Percentiles rank a stretch among this genome's conserved stretches.
phyloP scores from a whole-genome alignment of 2,888 invertebrate species.

The Spilarctia lutea region DNA sequence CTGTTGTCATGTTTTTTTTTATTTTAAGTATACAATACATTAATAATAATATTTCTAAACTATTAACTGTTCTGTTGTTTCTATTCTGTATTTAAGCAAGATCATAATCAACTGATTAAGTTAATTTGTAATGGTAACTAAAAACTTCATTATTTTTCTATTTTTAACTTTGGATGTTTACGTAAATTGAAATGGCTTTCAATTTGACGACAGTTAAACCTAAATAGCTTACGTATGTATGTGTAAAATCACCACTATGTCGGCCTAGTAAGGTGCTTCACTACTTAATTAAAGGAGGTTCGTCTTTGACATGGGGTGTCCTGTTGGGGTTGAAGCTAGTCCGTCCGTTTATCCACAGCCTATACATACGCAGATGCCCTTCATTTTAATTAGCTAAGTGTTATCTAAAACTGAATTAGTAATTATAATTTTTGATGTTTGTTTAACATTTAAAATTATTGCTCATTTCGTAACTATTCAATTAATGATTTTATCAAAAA shows the following conservation, averaged over 20 bases:
- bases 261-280: background rate
- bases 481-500: background rate
- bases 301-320: background rate
- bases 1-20: too few relatives aligned
- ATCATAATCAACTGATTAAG: too few relatives aligned
- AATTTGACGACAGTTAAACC: background rate
- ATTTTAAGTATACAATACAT: too few relatives aligned
- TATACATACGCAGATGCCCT: background rate
- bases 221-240: background rate
- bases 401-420: background rate
- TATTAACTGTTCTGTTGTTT: too few relatives aligned
- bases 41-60: background rate
- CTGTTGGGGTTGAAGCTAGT: background rate
- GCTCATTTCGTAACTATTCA: background rate
- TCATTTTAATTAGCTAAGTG: background rate
- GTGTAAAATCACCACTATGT: background rate
- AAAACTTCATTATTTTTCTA: too few relatives aligned
- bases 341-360: background rate
- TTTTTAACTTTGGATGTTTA: too few relatives aligned
- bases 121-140: too few relatives aligned
- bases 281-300: background rate
- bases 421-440: background rate
- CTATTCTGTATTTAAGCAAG: too few relatives aligned
- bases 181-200: background rate
- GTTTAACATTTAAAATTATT: background rate